Evolutionary conservation across 2,888 invertebrate genomes (phyloP).

Genomic region (Eledona agricola): DNA sequence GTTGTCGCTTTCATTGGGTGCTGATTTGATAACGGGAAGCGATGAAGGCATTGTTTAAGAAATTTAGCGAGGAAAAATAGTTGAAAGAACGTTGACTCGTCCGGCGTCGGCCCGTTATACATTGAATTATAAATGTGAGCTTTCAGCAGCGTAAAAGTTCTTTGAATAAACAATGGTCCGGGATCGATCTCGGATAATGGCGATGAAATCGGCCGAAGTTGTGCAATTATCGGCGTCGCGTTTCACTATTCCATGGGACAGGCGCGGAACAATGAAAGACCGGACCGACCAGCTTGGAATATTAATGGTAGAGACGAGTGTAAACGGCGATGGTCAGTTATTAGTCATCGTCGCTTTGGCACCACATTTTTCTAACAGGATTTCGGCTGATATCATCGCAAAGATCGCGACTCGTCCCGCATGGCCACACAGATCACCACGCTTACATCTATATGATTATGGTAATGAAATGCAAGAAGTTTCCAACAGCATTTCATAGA

Average conservation of each 20-base stretch:
- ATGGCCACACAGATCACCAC: too few relatives aligned
- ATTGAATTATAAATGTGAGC: slow-evolving; percentile 15
- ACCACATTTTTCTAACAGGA: slow-evolving; percentile 43
- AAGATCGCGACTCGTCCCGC: slow-evolving; percentile 12
- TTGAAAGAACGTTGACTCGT: slow-evolving; percentile 21
- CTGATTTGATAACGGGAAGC: too few relatives aligned
- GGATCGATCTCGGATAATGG: too few relatives aligned
- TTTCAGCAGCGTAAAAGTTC: too few relatives aligned
- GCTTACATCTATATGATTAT: too few relatives aligned
- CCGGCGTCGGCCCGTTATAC: too few relatives aligned
- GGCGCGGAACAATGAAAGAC: slow-evolving; percentile 6
- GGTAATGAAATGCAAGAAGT: slow-evolving; percentile 9
- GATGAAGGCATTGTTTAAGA: slow-evolving; percentile 3
- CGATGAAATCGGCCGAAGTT: slow-evolving; percentile 5
- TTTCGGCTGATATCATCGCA: slow-evolving; percentile 7
- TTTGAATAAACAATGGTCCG: too few relatives aligned
- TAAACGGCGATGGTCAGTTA: slow-evolving; percentile 7
- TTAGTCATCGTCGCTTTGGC: slow-evolving; percentile 38
- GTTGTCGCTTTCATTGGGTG: too few relatives aligned
- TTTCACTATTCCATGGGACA: slow-evolving; percentile 2
- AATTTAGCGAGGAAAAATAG: slow-evolving; percentile 9
- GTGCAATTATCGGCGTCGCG: slow-evolving; percentile 11
- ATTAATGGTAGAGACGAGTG: slow-evolving; percentile 37
- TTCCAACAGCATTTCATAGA: not conserved
- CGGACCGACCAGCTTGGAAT: slow-evolving; percentile 30